Evolutionary conservation across 1,140 invertebrate species (phyloP).

Genomic region (Zelostemma sp.): DNA sequence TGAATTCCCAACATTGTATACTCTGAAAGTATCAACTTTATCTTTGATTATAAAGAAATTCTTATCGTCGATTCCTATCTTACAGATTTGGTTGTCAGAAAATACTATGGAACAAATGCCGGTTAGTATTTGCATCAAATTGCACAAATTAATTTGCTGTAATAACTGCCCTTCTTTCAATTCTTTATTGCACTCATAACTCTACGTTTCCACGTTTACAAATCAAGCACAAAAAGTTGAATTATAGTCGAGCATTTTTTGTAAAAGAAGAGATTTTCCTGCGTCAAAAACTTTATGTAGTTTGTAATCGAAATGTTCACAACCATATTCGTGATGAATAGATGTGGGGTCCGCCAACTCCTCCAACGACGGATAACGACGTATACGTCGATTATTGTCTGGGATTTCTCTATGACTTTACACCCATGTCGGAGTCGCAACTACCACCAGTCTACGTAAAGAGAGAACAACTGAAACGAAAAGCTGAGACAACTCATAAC

Average conservation of each 20-base stretch:
- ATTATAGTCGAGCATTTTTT: no score
- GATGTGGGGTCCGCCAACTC: slow-evolving; percentile 97
- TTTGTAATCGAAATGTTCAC: no score
- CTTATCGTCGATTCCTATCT: slow-evolving; percentile 43
- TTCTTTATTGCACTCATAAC: no score
- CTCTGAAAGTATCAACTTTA: neutral
- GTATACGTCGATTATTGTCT: slow-evolving; percentile 90
- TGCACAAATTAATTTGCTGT: no score
- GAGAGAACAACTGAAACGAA: slow-evolving; percentile 82
- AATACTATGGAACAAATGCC: slow-evolving; percentile 81
- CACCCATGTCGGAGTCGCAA: slow-evolving; percentile 85
- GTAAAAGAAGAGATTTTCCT: no score
- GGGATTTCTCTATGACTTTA: slow-evolving; percentile 87
- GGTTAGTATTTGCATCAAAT: no score
- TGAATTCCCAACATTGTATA: neutral
- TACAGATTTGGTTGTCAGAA: slow-evolving; percentile 81
- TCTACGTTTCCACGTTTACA: no score
- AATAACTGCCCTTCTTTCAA: no score
- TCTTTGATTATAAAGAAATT: neutral
- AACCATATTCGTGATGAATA: slow-evolving; percentile 57
- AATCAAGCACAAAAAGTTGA: no score
- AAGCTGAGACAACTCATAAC: slow-evolving; percentile 73
- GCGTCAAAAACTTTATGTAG: no score
- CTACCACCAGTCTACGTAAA: slow-evolving; percentile 88
- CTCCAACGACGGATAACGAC: slow-evolving; percentile 91